A percentile compares a stretch with the other conserved stretches of the same genome.
Evolutionary conservation across 2,113 vertebrate genomes (phyloP).

Genomic region (Meles meles): DNA sequence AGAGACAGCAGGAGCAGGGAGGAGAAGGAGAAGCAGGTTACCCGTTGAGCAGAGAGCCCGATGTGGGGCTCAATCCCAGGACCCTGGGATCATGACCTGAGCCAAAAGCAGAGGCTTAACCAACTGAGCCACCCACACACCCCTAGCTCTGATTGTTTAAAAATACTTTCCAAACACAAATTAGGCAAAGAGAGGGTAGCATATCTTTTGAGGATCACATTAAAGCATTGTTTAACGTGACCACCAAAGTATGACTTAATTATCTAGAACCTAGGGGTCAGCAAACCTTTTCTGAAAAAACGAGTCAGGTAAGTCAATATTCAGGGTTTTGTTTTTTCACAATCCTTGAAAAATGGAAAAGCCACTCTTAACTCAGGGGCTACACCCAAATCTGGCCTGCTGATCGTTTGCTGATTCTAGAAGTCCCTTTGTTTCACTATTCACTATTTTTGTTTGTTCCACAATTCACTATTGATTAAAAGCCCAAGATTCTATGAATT

Average conservation of each 20-base stretch:
- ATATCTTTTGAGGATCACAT: not conserved
- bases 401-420: not conserved
- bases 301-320: not conserved
- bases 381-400: not conserved
- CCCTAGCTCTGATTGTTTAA: not conserved
- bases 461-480: not conserved
- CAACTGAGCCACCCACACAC: no score
- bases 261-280: not conserved
- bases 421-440: not conserved
- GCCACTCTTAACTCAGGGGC: not conserved
- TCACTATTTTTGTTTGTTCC: not conserved
- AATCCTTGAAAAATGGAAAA: not conserved
- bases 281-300: not conserved
- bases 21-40: no score
- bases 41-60: no score
- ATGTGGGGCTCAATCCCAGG: no score
- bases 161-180: not conserved
- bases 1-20: no score
- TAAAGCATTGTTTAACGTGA: not conserved
- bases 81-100: no score
- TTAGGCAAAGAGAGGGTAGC: not conserved
- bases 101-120: no score
- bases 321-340: not conserved
- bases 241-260: not conserved
- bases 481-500: not conserved